Percentiles rank a stretch among this genome's conserved stretches.
Conservation (phyloP, 1,140 invertebrate species). For the Littorina saxatilis region DNA sequence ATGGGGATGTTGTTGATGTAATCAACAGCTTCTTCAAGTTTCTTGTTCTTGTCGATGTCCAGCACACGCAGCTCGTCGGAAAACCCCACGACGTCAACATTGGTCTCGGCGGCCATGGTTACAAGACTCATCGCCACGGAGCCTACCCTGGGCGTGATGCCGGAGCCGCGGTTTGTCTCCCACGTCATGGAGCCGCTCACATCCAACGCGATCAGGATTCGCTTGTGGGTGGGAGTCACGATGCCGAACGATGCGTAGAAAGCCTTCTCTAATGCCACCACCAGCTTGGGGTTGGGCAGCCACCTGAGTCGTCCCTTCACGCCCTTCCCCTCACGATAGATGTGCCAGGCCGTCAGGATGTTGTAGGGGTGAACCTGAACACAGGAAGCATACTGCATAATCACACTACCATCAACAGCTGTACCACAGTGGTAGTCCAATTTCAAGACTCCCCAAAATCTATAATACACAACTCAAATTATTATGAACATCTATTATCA, state of each 20-base stretch:
- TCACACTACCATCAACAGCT: no score
- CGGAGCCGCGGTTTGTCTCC: no score
- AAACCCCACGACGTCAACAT: constrained; percentile 62
- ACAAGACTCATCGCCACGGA: constrained; percentile 31
- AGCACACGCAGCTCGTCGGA: constrained; percentile 48
- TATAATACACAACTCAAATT: no score
- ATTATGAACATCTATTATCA: neutral
- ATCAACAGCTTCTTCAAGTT: constrained; percentile 59
- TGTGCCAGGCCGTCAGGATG: constrained; percentile 78
- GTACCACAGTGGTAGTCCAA: no score
- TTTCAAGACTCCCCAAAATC: no score
- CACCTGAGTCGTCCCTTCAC: constrained; percentile 75
- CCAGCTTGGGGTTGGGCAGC: constrained; percentile 54
- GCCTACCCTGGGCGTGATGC: neutral
- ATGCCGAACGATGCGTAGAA: constrained; percentile 32
- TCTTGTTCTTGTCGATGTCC: constrained; percentile 48
- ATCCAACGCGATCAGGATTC: constrained; percentile 30
- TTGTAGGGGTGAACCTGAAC: constrained; percentile 80
- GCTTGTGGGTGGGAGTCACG: constrained; percentile 34
- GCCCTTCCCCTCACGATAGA: constrained; percentile 79
- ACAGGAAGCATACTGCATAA: neutral
- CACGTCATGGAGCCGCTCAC: constrained; percentile 22
- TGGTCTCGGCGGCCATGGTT: constrained; percentile 57
- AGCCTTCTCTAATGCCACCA: constrained; percentile 25
- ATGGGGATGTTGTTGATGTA: constrained; percentile 60